Conservation (phyloP, 2,888 invertebrate species). For the Margaritifera margaritifera region DNA sequence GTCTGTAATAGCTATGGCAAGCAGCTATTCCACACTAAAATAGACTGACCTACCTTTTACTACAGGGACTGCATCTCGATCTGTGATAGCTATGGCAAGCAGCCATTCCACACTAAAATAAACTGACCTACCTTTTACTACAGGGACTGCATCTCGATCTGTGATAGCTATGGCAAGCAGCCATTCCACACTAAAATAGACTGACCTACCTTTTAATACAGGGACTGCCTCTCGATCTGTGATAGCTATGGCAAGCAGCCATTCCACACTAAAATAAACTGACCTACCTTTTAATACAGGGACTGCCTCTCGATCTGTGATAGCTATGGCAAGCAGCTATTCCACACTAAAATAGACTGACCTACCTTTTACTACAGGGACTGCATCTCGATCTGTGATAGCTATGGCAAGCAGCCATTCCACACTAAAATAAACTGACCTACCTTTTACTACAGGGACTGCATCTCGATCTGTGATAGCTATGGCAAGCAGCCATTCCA, state of each 20-base stretch:
- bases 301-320: constrained; percentile 95
- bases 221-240: constrained; percentile 96
- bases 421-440: constrained; percentile 76
- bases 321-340: constrained; percentile 89
- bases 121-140: no score
- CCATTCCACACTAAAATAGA: no score
- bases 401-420: constrained; percentile 90
- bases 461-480: no score
- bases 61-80: neutral
- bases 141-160: neutral
- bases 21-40: no score
- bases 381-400: constrained; percentile 94
- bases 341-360: constrained; percentile 78
- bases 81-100: neutral
- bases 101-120: no score
- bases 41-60: no score
- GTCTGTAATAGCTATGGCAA: no score
- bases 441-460: no score
- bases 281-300: constrained; percentile 79
- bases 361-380: constrained; percentile 81
- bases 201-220: no score
- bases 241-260: constrained; percentile 89
- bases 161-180: neutral
- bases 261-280: constrained; percentile 80
- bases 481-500: no score